Conservation (phyloP, 1,140 invertebrate species). For the Microplitis mediator region DNA sequence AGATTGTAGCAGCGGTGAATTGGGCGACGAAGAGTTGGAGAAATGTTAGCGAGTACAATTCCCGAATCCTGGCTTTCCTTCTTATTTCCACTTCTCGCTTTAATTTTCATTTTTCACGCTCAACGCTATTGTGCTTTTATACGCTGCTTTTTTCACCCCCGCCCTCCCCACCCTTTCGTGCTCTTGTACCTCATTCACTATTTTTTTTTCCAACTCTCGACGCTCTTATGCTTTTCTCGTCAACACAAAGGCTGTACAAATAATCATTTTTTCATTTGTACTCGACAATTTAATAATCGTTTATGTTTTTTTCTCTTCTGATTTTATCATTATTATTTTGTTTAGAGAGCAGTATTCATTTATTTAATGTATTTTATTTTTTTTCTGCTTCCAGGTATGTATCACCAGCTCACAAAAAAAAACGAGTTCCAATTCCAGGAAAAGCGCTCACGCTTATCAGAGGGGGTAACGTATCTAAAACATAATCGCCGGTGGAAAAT, state of each 20-base stretch:
- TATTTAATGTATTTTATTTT: neutral
- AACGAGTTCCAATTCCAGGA: neutral
- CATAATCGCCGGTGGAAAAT: neutral
- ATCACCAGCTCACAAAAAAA: slow-evolving; percentile 7
- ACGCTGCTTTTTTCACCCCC: neutral
- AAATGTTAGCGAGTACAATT: slow-evolving; percentile 14
- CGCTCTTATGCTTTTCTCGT: neutral
- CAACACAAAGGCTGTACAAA: slow-evolving; percentile 11
- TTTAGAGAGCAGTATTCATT: neutral
- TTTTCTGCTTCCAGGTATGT: slow-evolving; percentile 21
- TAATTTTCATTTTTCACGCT: slow-evolving; percentile 30
- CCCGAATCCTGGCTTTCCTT: slow-evolving; percentile 21
- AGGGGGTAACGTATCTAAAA: slow-evolving; percentile 6
- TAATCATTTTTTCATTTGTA: slow-evolving; percentile 8
- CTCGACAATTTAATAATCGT: slow-evolving; percentile 15
- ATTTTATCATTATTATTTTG: too few species aligned
- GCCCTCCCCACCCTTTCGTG: neutral
- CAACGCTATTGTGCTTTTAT: slow-evolving; percentile 21
- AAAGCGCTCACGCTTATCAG: neutral
- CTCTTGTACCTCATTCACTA: neutral
- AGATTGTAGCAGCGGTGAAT: neutral
- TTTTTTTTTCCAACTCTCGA: neutral
- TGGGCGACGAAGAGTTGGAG: neutral
- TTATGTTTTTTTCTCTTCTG: too few species aligned
- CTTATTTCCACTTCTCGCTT: slow-evolving; percentile 26